A percentile compares a stretch with the other conserved stretches of the same genome.
phyloP scores from a whole-genome alignment of 2,797 vertebrate species.

The Spondyliosoma cantharus region DNA sequence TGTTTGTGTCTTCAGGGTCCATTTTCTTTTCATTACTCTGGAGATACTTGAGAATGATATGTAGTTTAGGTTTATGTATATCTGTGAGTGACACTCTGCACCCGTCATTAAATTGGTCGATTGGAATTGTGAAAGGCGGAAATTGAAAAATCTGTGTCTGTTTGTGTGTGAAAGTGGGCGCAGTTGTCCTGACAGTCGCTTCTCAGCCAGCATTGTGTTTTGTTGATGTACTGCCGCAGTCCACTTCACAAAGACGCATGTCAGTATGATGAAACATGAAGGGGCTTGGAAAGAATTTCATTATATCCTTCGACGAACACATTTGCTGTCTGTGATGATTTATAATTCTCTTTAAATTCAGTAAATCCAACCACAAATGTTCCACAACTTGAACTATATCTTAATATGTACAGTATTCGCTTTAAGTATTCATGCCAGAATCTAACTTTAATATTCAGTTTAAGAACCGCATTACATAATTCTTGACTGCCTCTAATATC shows the following conservation, averaged over 20 bases:
- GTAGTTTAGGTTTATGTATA: constrained; percentile 8
- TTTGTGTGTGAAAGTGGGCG: constrained; percentile 22
- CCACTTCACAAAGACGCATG: constrained; percentile 21
- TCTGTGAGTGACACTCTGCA: neutral
- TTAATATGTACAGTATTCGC: neutral
- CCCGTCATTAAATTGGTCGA: constrained; percentile 8
- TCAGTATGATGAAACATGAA: neutral
- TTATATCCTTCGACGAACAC: neutral
- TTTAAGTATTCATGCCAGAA: neutral
- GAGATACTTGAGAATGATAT: constrained; percentile 22
- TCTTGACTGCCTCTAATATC: neutral
- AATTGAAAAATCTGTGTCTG: constrained; percentile 19
- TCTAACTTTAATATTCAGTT: neutral
- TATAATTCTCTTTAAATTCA: constrained; percentile 1
- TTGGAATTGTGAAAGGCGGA: constrained; percentile 15
- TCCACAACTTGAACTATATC: neutral
- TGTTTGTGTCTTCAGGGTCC: constrained; percentile 12
- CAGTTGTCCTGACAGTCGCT: neutral
- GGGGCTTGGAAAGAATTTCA: neutral
- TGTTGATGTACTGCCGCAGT: neutral
- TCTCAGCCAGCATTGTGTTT: neutral
- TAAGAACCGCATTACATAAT: neutral
- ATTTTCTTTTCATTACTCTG: constrained; percentile 36
- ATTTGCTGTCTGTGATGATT: constrained; percentile 2
- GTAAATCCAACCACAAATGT: neutral